Evolutionary conservation across 2,797 vertebrate genomes (phyloP), one percentile per base, ranked within the genome.

Genomic region (Oceanodroma leucorhoa): DNA sequence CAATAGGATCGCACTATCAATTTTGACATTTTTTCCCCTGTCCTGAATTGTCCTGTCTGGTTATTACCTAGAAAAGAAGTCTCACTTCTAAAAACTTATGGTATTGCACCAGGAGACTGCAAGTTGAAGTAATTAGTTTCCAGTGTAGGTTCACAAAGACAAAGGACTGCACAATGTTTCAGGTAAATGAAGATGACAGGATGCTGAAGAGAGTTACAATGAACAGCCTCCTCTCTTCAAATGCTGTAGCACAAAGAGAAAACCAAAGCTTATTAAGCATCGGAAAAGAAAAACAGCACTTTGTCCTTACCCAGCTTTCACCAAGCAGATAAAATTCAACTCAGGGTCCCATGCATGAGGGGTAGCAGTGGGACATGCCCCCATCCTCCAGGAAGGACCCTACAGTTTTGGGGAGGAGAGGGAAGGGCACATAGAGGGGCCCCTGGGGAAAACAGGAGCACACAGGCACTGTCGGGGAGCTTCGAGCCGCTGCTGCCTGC

Each of bases 1-100:
- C 5, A 2, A 21, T 13, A 86, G 13, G 7, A 67, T 22, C 1
- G 0, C 30, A 14, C 7, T 8, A 18, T 0, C 0, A 55, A 20
- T 60, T 78, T 51, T 70, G 29, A 7, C 22, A 66, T 22, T 10
- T 60, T 32, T 36, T n/a, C 14, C n/a, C 27, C n/a, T 69, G 6
- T 66, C 60, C 67, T 87, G 53, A 78, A 57, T 24, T 41, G 10
- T 5, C 5, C 14, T 38, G 6, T 46, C 16, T 57, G 0, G 0
- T 30, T 5, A 6, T 61, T 54, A 54, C 13, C 11, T 14, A 29
- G 21, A 30, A 50, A 79, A 62, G 19, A 77, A 67, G 11, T 36
- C 11, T 60, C 12, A 45, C 9, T 36, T 69, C 15, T 51, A 51
- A 82, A 91, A 94, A 24, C 8, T 43, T 48, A 9, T 2, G 4